These are phyloP conservation scores for Orbicella faveolata DNA, from an alignment of 64 coral and sea anemone species.

Conservation along the genomic window DNA sequence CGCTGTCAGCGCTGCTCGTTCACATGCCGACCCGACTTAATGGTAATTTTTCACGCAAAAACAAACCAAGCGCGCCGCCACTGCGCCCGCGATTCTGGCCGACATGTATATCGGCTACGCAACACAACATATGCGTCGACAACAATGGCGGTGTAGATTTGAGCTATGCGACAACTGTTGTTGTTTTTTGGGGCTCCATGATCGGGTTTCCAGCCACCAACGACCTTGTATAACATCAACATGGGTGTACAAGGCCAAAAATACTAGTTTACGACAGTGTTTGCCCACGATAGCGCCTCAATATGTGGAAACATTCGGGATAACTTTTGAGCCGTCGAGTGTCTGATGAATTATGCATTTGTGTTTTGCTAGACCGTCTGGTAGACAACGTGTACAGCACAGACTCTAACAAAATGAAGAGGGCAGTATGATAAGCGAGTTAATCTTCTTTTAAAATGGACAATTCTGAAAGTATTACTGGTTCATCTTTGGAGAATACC, in stretches of 20 bases:
- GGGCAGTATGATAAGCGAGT: background rate
- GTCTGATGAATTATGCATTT: background rate
- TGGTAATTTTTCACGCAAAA: conserved; percentile 27
- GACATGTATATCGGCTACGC: background rate
- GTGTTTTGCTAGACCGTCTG: background rate
- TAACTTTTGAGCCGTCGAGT: background rate
- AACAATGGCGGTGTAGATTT: conserved; percentile 21
- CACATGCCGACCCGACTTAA: conserved; percentile 25
- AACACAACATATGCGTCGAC: conserved; percentile 12
- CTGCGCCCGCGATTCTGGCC: conserved; percentile 1
- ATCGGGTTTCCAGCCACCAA: background rate
- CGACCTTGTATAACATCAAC: background rate
- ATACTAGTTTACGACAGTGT: background rate
- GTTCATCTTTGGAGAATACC: background rate
- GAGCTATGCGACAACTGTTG: background rate
- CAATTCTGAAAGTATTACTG: background rate
- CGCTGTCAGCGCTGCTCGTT: conserved; percentile 1
- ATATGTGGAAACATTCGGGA: background rate
- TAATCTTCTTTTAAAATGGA: background rate
- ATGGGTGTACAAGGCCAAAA: background rate
- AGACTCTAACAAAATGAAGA: background rate
- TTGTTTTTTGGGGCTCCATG: background rate
- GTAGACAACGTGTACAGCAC: background rate
- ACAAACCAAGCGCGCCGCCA: conserved; percentile 7
- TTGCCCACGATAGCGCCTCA: background rate